Base-by-base conservation (phyloP, 2,113 vertebrate genomes). In the Crotophaga sulcirostris region DNA sequence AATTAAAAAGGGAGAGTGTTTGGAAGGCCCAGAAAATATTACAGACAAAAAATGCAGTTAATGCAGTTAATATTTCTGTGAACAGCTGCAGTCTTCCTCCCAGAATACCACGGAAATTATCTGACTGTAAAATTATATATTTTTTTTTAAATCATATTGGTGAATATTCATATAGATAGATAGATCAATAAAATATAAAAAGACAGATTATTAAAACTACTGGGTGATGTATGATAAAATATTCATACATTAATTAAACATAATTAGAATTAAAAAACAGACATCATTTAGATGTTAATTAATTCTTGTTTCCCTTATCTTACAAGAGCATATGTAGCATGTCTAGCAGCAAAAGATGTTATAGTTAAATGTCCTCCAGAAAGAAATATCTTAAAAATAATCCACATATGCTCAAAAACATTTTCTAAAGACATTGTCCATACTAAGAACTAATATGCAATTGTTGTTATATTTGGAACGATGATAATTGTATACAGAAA, bases 211-310 rank as follows among this genome's bases (percentile, higher is more conserved):
- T 68, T 78, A 17, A 58, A 86, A 42, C 33, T 44, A 51, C 70
- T 52, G 36, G 3, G 16, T 83, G 47, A 80, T 80, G 54, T 68
- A 87, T 91, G 56, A 89, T 80, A 81, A 75, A 85, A 74, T 90
- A 94, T 95, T 88, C 52, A 56, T 62, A 87, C 16, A 44, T 86
- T 96, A 90, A 81, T 96, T 94, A 88, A 69, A 8, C 26, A 82
- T 75, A 88, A 95, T 95, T 90, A 95, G 4, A 44, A 92, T 93
- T 87, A 75, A 94, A 89, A 93, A 93, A 76, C 56, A 91, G 69
- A 34, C 64, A 84, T 70, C 2, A 84, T 94, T 87, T 95, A 72
- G 58, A 93, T 78, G 59, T 56, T 92, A 90, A 91, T 94, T 94
- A 87, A 79, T 95, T 92, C 58, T 77, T 91, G 45, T 73, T 97